phyloP scores from a whole-genome alignment of 2,888 invertebrate species.

The Acrobeloides nanus region DNA sequence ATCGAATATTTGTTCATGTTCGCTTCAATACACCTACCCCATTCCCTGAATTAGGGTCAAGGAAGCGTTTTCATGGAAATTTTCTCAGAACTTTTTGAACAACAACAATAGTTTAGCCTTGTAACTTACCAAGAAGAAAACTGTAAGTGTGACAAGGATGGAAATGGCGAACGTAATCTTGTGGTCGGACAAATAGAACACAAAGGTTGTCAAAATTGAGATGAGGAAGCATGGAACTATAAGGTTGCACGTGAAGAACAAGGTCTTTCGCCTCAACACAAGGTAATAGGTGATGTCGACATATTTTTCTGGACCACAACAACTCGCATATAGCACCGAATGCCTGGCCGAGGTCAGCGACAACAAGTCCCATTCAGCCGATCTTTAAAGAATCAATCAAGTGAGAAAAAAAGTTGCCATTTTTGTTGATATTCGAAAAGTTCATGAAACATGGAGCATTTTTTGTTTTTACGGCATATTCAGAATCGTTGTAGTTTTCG shows the following conservation, averaged over 20 bases:
- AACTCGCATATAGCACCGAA: constrained; percentile 49
- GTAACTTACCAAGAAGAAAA: constrained; percentile 51
- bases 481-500: no score
- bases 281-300: constrained; percentile 53
- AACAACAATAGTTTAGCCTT: neutral
- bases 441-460: no score
- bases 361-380: constrained; percentile 53
- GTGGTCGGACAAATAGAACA: constrained; percentile 53
- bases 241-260: constrained; percentile 51
- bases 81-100: neutral
- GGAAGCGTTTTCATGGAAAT: neutral
- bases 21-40: no score
- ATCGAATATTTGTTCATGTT: no score
- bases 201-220: constrained; percentile 52
- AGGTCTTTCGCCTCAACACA: constrained; percentile 46
- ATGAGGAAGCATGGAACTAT: constrained; percentile 54
- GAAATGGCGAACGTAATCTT: constrained; percentile 54
- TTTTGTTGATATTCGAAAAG: no score
- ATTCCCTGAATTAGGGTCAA: no score
- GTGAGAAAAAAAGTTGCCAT: no score
- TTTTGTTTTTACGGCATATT: no score
- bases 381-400: constrained; percentile 40
- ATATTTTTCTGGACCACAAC: constrained; percentile 52
- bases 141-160: constrained; percentile 53
- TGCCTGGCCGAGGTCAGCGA: constrained; percentile 47